Evolutionary conservation across 2,113 vertebrate genomes (phyloP).

Genomic region (Carollia perspicillata): DNA sequence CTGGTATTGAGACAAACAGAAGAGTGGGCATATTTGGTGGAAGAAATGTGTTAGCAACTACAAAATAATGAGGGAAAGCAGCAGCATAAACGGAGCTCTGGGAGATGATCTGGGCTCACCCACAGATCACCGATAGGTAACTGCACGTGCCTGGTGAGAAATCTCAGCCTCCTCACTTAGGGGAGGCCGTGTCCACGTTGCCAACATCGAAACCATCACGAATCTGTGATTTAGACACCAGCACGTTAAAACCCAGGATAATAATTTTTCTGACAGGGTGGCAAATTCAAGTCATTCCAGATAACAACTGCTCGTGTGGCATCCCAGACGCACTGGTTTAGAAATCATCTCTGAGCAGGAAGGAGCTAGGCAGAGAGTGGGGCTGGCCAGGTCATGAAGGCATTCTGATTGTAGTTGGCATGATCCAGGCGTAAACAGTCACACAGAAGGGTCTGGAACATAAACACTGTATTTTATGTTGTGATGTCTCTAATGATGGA

Average conservation of each 20-base stretch:
- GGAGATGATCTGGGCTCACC: neutral
- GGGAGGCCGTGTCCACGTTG: neutral
- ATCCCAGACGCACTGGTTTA: neutral
- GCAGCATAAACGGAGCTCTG: neutral
- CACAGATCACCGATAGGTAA: neutral
- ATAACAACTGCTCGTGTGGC: neutral
- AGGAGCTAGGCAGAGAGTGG: neutral
- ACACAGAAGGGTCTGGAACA: neutral
- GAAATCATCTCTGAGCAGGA: neutral
- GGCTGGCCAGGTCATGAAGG: neutral
- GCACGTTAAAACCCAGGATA: neutral
- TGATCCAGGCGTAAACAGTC: neutral
- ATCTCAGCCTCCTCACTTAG: neutral
- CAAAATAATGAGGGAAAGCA: neutral
- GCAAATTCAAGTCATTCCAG: neutral
- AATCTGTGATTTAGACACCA: neutral
- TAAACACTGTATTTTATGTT: neutral
- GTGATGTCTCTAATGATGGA: neutral
- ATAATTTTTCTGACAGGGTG: neutral
- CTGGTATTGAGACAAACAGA: conserved; percentile 37
- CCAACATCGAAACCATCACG: neutral
- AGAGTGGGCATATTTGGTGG: neutral
- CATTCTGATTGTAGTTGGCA: neutral
- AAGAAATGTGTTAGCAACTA: conserved; percentile 16
- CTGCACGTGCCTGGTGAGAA: neutral